Evolutionary conservation across 2,888 invertebrate genomes (phyloP), one percentile per base, ranked within the genome.

Genomic region (Panzeria rudis): DNA sequence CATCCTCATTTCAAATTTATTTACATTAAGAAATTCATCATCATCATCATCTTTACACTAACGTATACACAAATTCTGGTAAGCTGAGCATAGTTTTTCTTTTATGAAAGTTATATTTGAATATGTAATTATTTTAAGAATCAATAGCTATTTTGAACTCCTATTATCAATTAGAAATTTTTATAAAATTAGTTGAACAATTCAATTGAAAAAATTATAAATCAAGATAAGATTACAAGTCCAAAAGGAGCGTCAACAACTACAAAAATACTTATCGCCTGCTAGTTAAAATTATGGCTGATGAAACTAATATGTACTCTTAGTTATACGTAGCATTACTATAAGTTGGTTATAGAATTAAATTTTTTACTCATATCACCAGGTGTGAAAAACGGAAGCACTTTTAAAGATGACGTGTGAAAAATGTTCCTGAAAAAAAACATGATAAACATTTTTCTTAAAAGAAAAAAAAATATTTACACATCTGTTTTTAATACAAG

Each of bases 181-280:
- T 20, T 52, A 23, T 20, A 17, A 52, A 52, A 9, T 20, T 44
- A 52, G 3, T 52, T 52, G 35, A 50, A 54, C 1, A 54, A 52
- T 23, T 68, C 23, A 23, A 8, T 72, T 59, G 5, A 35, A 9
- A 76, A 54, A 38, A 20, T 1, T 64, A 25, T 20, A 52, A 38
- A 7, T 20, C 6, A 17, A 59, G 72, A 47, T 72, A 59, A 59
- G 72, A 61, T 61, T 56, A 56, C 25, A 29, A 15, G 25, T 25
- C 54, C 15, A n/a, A 20, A 23, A 54, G 1, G 15, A 17, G 4
- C 20, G 23, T 13, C 52, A 15, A 59, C 15, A 35, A 23, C 20
- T 38, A 13, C 17, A 52, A 23, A 17, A 52, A 35, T 3, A 13
- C 35, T 47, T 59, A 20, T 59, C 44, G 17, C 44, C 17, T 71